Evolutionary conservation across 1,140 invertebrate species (phyloP), one percentile per base, ranked within the genome.

Genomic region (Pseudomyrmex sp.): DNA sequence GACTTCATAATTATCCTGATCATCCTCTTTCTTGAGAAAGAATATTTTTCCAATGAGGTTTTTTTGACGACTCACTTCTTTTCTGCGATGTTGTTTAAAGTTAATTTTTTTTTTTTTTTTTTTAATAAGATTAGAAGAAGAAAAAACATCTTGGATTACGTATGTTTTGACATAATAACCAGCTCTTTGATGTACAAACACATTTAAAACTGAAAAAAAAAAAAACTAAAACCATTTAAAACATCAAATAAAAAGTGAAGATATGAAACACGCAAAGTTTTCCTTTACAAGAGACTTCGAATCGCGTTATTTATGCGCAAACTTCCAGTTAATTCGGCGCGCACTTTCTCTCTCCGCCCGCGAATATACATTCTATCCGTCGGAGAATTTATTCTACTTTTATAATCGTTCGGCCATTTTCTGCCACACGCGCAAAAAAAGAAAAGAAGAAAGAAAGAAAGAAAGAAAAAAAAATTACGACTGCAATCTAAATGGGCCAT

Each of bases 401-500:
- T 63, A 56, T 68, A 77, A 66, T 77, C 52, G 74, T 77, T 54
- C 8, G n/a, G 66, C 73, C 61, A 20, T 66, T 65, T 76, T 65
- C 62, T 59, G 61, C 15, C 74, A 8, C 20, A 20, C 54, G 66
- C 12, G 46, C 1, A 59, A 46, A 73, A 58, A 26, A 63, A 50
- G 18, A 63, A 76, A 35, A 1, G 15, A 58, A 58, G 18, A 59
- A 20, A 44, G 3, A 44, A 35, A 7, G 35, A 35, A 35, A 50
- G 18, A 63, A 76, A 35, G 15, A 58, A 58, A 58, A 59, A 59
- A 20, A 44, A 8, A 44, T 66, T 44, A 44, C 62, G 18, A 12
- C 26, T 63, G 48, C 62, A 54, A 77, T 77, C 48, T 77, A 68
- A 77, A 66, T 77, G 62, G 74, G n/a, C 74, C 74, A 77, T 77